A percentile compares a stretch with the other conserved stretches of the same genome.
Evolutionary conservation across 2,888 invertebrate species (phyloP).

Genomic region (Resseliella maxima): DNA sequence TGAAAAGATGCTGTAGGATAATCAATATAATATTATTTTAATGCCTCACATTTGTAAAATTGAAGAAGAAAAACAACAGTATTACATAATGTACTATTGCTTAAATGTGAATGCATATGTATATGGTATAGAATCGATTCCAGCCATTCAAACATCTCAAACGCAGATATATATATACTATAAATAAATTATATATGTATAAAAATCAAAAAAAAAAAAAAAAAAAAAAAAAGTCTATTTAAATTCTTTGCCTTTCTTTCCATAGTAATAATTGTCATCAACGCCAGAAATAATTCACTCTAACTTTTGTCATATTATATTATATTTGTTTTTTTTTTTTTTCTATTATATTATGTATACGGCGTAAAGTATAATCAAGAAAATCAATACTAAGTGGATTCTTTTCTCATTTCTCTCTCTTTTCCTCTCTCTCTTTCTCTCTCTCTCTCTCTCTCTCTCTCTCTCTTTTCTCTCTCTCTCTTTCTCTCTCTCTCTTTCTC

Average conservation of each 20-base stretch:
- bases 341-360: background rate
- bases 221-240: no score
- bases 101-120: background rate
- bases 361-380: background rate
- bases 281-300: background rate
- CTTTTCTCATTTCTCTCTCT: background rate
- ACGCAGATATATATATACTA: background rate
- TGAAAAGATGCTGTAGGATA: background rate
- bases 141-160: background rate
- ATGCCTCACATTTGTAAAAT: background rate
- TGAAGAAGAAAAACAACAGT: constrained; percentile 12
- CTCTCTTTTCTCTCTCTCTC: no score
- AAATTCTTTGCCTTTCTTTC: constrained; percentile 18
- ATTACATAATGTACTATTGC: background rate
- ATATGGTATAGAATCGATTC: background rate
- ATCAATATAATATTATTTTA: constrained; percentile 20
- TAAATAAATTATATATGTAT: background rate
- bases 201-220: constrained; percentile 18
- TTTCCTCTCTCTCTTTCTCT: no score
- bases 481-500: no score
- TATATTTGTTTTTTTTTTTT: background rate
- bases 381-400: background rate
- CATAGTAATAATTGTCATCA: background rate
- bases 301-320: background rate
- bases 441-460: no score